A percentile compares a stretch with the other conserved stretches of the same genome.
These are phyloP conservation scores for Equus quagga DNA, from an alignment of 2,113 vertebrate genomes.

Conservation along the genomic window DNA sequence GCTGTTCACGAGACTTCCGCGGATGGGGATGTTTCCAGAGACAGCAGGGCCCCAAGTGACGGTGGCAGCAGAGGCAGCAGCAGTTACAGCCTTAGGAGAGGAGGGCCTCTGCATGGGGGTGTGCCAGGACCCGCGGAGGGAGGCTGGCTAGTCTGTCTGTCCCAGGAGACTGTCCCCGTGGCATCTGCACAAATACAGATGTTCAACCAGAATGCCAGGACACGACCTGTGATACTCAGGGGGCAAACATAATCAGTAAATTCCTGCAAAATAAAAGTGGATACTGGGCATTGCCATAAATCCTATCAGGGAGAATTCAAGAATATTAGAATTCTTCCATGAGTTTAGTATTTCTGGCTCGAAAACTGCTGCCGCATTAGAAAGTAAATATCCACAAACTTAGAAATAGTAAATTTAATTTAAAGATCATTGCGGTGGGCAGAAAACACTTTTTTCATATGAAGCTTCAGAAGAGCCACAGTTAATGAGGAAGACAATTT, in stretches of 20 bases:
- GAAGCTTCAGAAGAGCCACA: background rate
- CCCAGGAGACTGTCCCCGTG: background rate
- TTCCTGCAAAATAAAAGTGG: background rate
- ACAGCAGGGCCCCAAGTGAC: background rate
- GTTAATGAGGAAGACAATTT: background rate
- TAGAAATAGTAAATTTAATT: background rate
- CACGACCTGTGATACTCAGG: background rate
- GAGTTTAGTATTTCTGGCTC: background rate
- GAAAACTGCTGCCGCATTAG: background rate
- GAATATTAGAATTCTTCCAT: background rate
- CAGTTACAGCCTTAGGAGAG: background rate
- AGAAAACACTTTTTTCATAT: background rate
- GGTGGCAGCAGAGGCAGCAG: background rate
- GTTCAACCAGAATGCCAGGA: no score
- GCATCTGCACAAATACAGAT: background rate
- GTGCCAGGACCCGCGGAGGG: background rate
- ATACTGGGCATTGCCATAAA: background rate
- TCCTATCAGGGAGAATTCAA: background rate
- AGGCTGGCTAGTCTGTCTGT: background rate
- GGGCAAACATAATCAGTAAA: background rate
- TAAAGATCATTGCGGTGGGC: background rate
- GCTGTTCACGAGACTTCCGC: no score
- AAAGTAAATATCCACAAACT: background rate
- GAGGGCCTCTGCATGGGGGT: background rate
- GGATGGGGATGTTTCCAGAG: background rate